Base-by-base conservation (phyloP, 2,797 vertebrate species). In the Melanotaenia parkinsoni region DNA sequence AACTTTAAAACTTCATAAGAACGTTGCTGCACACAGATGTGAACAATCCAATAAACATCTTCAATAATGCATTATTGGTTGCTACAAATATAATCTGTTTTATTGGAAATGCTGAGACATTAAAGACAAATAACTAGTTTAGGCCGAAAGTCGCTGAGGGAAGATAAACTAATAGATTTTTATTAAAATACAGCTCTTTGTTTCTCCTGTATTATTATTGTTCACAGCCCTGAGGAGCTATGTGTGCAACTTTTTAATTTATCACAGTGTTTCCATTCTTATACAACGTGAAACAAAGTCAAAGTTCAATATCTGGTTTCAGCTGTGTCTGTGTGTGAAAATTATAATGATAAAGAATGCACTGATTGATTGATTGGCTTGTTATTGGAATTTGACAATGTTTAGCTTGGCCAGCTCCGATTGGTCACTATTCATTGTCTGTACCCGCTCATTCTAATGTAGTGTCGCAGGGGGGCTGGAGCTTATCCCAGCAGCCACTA, bases 31-130 rank as follows among this genome's bases (percentile, higher is more conserved):
- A 50, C 58, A 69, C 37, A 40, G 28, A 67, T 51, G 35, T 20
- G 13, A 26, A 51, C 43, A 47, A 67, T 79, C 58, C 35, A 75
- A 60, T 79, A 75, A 78, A 45, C 50, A 53, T 45, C 6, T 77
- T 74, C 58, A 67, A 51, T 81, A 64, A 58, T 67, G 35, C 28
- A 37, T 32, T 56, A 54, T 77, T 81, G 16, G 28, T 40, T 72
- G 40, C 54, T 54, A 32, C 20, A 30, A 9, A 61, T 28, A 1
- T 67, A 71, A 68, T 54, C 40, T 11, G 24, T 35, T 62, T 30
- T 2, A 38, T 10, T 57, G 22, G 38, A 53, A 63, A 30, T 47
- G 13, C 43, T 67, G 33, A 63, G 63, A 18, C 20, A 28, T 26
- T 26, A 10, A 28, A 66, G 56, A 56, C 8, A 53, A 70, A 74